Base-by-base conservation (phyloP, 1,140 invertebrate genomes). In the Nephila pilipes region DNA sequence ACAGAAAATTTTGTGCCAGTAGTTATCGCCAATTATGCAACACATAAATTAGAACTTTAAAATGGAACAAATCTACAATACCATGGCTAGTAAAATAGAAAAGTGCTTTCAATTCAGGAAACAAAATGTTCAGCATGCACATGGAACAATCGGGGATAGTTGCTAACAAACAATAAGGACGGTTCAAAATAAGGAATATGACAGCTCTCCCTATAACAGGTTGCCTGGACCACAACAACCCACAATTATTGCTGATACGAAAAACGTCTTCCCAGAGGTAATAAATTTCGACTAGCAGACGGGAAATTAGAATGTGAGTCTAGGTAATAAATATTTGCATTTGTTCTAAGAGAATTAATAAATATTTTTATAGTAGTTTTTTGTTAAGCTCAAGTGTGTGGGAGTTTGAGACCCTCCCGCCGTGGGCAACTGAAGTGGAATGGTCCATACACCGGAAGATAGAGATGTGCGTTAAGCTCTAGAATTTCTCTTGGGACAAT, bases 391-490 rank as follows among this genome's bases (percentile, higher is more conserved):
- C 88, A 75, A 79, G 54, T 57, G 54, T 60, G 25, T 58, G 54
- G 83, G 46, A 79, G 54, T 90, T 90, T 57, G 46, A 46, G 29
- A 38, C 58, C 32, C 60, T 54, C 58, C n/a, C 22, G 79, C 63
- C 29, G 54, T 90, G 88, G 63, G 29, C 36, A 46, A 85, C 29
- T 22, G 38, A 83, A 69, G 60, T 60, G 63, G 85, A 79, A 93
- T 93, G 91, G 85, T 93, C 91, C 85, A 54, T n/a, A 85, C 91
- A 93, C 91, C 75, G 63, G 75, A 65, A 54, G 81, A 69, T 58
- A 90, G 83, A 85, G 57, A 93, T 93, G 91, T 93, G 91, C 91
- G 91, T 93, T 93, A 93, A 93, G 91, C 91, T 93, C 91, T 87
- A 93, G 32, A n/a, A 92, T 63, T 88, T 55, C 36, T 83, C 25